Percentiles rank a stretch among this genome's conserved stretches.
Evolutionary conservation across 2,797 vertebrate genomes (phyloP).

Genomic region (Coregonus sp.): DNA sequence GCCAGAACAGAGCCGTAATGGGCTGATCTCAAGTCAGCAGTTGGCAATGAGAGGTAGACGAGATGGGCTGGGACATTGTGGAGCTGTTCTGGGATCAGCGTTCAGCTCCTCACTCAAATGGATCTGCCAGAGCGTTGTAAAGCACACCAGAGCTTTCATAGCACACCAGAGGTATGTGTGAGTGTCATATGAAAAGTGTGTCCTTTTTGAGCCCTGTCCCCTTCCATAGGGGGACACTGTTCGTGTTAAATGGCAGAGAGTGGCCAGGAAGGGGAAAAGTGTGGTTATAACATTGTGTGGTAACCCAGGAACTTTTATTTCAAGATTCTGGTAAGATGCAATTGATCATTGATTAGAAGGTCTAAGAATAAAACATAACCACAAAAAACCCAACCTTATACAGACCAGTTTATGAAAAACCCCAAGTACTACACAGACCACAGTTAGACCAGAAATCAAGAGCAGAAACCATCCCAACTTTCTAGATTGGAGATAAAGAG

Average conservation of each 20-base stretch:
- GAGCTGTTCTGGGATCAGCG: constrained; percentile 15
- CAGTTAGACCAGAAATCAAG: too few species aligned
- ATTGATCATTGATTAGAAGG: not conserved
- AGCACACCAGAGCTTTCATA: not conserved
- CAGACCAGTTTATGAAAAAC: not conserved
- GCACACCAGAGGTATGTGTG: not conserved
- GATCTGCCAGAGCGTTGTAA: not conserved
- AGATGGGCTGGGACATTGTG: not conserved
- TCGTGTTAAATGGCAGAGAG: not conserved
- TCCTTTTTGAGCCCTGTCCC: not conserved
- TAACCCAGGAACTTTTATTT: not conserved
- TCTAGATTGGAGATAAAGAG: not conserved
- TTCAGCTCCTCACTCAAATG: not conserved
- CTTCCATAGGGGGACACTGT: not conserved
- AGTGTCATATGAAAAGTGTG: not conserved
- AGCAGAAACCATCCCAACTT: not conserved
- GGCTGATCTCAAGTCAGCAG: constrained; percentile 2
- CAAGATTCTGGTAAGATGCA: not conserved
- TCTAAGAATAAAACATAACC: not conserved
- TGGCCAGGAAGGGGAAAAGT: not conserved
- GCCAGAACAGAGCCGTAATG: not conserved
- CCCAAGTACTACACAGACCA: not conserved
- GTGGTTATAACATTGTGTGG: not conserved
- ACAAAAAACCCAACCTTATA: not conserved
- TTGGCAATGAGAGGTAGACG: not conserved